Conservation (phyloP, 2,888 invertebrate genomes). For the Falcaria lacertinaria region DNA sequence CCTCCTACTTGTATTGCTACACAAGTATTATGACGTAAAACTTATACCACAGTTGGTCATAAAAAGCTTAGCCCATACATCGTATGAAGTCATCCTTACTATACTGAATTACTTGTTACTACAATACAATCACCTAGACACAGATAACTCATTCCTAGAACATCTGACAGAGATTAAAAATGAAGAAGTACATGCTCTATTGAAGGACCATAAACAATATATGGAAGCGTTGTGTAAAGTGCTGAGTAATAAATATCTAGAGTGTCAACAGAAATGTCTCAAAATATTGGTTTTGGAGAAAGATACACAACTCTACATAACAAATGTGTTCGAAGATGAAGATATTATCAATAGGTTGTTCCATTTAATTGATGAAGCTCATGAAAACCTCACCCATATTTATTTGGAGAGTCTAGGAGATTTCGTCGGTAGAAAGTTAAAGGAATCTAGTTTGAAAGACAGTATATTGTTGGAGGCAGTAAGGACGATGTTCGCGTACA, state of each 20-base stretch:
- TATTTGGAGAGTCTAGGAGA: conserved; percentile 48
- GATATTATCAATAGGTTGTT: conserved; percentile 34
- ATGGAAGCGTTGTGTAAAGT: conserved; percentile 31
- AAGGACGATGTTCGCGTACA: conserved; percentile 39
- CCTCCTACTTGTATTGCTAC: conserved; percentile 25
- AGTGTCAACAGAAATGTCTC: conserved; percentile 54
- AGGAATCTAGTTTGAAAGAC: conserved; percentile 9
- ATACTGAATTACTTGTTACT: conserved; percentile 38
- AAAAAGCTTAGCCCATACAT: conserved; percentile 26
- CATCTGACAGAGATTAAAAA: conserved; percentile 29
- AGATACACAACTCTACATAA: conserved; percentile 38
- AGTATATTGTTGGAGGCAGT: conserved; percentile 32
- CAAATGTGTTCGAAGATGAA: conserved; percentile 24
- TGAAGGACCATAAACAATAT: conserved; percentile 25
- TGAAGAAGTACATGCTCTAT: conserved; percentile 13
- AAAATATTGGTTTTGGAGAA: conserved; percentile 42
- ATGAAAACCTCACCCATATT: conserved; percentile 51
- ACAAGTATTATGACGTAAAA: conserved; percentile 12
- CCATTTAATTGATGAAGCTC: conserved; percentile 38
- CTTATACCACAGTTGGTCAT: conserved; percentile 17
- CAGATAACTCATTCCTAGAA: conserved; percentile 34
- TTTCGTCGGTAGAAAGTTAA: conserved; percentile 32
- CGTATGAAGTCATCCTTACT: conserved; percentile 39
- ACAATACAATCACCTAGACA: conserved; percentile 26
- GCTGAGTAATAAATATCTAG: conserved; percentile 39